phyloP scores from a whole-genome alignment of 1,140 invertebrate species.

The Homalodisca vitripennis region DNA sequence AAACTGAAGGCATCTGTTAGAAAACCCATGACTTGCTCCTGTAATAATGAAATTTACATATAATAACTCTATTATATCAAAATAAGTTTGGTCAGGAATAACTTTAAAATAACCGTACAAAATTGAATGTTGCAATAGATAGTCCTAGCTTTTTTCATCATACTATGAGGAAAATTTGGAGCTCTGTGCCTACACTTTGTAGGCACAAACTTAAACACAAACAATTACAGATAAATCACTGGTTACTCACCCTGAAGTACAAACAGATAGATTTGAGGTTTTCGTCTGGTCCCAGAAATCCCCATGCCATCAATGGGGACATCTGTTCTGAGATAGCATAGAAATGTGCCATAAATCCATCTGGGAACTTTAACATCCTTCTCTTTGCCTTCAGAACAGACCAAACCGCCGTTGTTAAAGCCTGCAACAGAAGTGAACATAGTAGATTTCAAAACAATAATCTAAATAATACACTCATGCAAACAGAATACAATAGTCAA shows the following conservation, averaged over 20 bases:
- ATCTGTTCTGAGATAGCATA: constrained; percentile 94
- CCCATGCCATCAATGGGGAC: constrained; percentile 93
- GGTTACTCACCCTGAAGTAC: constrained; percentile 69
- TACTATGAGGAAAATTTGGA: not conserved
- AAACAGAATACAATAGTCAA: too few relatives aligned
- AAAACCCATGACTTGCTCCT: constrained; percentile 86
- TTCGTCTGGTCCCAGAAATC: constrained; percentile 91
- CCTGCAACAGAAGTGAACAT: constrained; percentile 57
- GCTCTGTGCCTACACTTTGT: not conserved
- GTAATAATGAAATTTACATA: constrained; percentile 40
- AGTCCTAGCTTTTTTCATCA: not conserved
- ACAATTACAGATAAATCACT: not conserved
- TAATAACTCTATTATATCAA: not conserved
- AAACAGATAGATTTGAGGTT: constrained; percentile 80
- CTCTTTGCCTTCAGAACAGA: constrained; percentile 93
- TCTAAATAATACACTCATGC: too few relatives aligned
- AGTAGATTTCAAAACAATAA: too few relatives aligned
- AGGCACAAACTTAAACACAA: not conserved
- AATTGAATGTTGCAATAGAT: not conserved
- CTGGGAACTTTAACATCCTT: constrained; percentile 82
- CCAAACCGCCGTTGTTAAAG: constrained; percentile 95
- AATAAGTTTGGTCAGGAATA: not conserved
- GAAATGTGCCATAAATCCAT: constrained; percentile 96
- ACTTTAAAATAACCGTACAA: not conserved
- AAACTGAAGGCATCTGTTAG: constrained; percentile 92